Evolutionary conservation across 2,797 vertebrate species (phyloP), one percentile per base, ranked within the genome.

Genomic region (Sternarchorhynchus goeldii): DNA sequence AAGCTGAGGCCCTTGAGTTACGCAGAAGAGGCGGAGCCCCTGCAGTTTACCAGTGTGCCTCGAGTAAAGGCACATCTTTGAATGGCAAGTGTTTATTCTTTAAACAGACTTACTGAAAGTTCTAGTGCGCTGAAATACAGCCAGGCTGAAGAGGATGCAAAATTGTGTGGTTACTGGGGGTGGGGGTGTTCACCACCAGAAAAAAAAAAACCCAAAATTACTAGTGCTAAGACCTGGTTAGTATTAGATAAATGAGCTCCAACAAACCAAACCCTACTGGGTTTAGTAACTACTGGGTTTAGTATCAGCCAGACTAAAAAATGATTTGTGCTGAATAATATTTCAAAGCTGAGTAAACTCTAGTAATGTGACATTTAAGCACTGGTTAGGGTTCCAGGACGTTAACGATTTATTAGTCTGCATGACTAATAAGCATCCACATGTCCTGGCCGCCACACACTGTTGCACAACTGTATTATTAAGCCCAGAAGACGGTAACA

Each of bases 81-180:
- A 83, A 86, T 79, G 80, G 71, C 70, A 68, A 82, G 77, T 84
- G 80, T 85, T 83, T 84, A 82, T 84, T 87, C 82, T 84, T 87
- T 77, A 86, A 86, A 81, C 78, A 81, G 58, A 68, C 75, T 66
- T 72, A 60, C 83, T 80, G 70, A 73, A 73, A 78, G 78, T 63
- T 82, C 65, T 60, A 83, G 76, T 73, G 63, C 70, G 55, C 58
- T 18, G 75, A 70, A 65, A 78, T n/a, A 77, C 58, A 62, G 69
- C 70, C 59, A 62, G 69, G 73, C 59, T 64, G 66, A 36, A 45
- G 62, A 65, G 75, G 55, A 39, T 3, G 12, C 55, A 36, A 34
- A 65, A 56, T 32, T 75, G 31, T 55, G n/a, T 55, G 65, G 71
- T 14, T 21, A 36, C 25, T 25, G 0, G 25, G 25, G 25, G n/a